Conservation (phyloP, 23 tunicate genomes). For the Aplidium turbinatum region DNA sequence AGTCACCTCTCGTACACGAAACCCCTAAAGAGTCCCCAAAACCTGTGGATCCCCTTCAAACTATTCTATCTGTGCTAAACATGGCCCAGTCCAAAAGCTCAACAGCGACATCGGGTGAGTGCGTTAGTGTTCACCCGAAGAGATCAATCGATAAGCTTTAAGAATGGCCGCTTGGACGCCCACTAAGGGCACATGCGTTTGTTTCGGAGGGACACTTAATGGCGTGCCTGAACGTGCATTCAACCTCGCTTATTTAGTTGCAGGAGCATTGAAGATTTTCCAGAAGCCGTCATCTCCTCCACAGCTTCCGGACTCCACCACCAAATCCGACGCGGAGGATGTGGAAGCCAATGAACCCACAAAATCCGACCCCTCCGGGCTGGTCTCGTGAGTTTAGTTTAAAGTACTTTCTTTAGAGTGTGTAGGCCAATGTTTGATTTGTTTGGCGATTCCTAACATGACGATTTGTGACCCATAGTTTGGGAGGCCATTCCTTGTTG, state of each 20-base stretch:
- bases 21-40: background rate
- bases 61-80: slow-evolving; percentile 72
- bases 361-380: slow-evolving; percentile 11
- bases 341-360: background rate
- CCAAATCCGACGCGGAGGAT: slow-evolving; percentile 51
- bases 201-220: background rate
- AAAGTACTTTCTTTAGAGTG: too few species aligned
- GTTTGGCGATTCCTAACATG: too few species aligned
- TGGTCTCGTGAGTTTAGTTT: slow-evolving; percentile 37
- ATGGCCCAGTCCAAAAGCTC: slow-evolving; percentile 37
- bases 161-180: too few species aligned
- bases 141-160: too few species aligned
- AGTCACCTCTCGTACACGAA: background rate
- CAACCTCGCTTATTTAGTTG: background rate
- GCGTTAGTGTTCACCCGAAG: too few species aligned
- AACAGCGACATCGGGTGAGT: background rate
- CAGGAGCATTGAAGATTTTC: slow-evolving; percentile 34
- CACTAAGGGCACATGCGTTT: too few species aligned
- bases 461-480: too few species aligned
- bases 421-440: too few species aligned
- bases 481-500: too few species aligned
- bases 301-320: slow-evolving; percentile 61
- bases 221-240: background rate
- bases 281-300: slow-evolving; percentile 57
- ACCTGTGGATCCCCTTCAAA: slow-evolving; percentile 68